These are phyloP conservation scores for Zaprionus bogoriensis DNA, from an alignment of 2,888 invertebrate species.

Conservation along the genomic window DNA sequence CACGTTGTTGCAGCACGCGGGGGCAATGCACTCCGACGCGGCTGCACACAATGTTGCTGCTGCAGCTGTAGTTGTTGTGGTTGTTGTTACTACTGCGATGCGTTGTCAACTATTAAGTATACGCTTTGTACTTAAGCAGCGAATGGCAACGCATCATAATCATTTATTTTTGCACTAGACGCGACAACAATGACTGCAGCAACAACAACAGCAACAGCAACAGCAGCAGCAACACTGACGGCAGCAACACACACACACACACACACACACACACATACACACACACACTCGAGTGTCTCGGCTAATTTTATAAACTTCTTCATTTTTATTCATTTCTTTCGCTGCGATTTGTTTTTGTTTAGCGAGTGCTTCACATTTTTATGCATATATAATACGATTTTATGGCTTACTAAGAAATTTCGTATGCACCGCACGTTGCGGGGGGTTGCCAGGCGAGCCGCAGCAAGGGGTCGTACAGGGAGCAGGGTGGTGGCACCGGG, in stretches of 20 bases:
- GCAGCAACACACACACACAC: conserved; percentile 19
- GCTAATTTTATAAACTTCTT: conserved; percentile 77
- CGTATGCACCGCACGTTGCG: conserved; percentile 60
- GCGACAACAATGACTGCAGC: conserved; percentile 41
- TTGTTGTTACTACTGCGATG: conserved; percentile 42
- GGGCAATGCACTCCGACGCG: conserved; percentile 62
- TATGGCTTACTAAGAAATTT: conserved; percentile 58
- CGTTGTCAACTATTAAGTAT: conserved; percentile 57
- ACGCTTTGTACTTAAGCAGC: conserved; percentile 29
- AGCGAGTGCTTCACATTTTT: conserved; percentile 47
- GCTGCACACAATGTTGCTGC: conserved; percentile 40
- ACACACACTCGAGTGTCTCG: conserved; percentile 38
- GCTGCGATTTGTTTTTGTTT: conserved; percentile 62
- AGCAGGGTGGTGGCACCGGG: not conserved
- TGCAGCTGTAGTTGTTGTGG: conserved; percentile 36
- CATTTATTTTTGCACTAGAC: conserved; percentile 75
- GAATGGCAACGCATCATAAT: conserved; percentile 69
- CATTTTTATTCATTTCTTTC: conserved; percentile 41
- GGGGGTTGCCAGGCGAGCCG: not conserved
- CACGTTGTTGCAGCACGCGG: conserved; percentile 35
- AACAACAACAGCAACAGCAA: conserved; percentile 25
- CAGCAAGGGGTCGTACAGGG: not conserved
- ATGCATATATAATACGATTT: conserved; percentile 48
- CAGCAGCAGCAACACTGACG: conserved; percentile 11
- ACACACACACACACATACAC: conserved; percentile 19